Evolutionary conservation across 2,888 invertebrate genomes (phyloP), one percentile per base, ranked within the genome.

Genomic region (Phyllotreta striolata): DNA sequence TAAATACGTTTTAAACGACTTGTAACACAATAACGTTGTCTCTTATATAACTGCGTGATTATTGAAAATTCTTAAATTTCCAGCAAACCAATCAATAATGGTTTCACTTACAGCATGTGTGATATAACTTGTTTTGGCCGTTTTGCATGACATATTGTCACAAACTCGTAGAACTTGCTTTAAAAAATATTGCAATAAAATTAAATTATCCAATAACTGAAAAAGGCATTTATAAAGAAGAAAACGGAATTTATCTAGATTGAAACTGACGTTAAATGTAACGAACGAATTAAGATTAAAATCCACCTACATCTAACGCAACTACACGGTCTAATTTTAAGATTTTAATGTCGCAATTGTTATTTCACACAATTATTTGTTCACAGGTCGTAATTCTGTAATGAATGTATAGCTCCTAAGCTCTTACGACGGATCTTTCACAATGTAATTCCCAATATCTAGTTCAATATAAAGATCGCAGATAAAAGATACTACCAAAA

Each of bases 281-380:
- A 24, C 24, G 4, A 24, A 24, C 24, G 24, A 24, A 24, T 24
- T 24, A 24, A 24, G 24, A 24, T 24, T 24, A 24, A 24, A 24
- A 24, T 24, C 24, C 24, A 24, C 24, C 24, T 24, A 24, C 24
- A 24, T 24, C 24, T 24, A 24, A 24, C 24, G 24, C 24, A 37
- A 54, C 35, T 55, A 37, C 37, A 47, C 24, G 57, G 6, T 57
- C 47, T 57, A 47, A 39, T 57, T 57, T 46, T 47, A 38, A 39
- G 39, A 57, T 39, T 9, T 57, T 24, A 47, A 57, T 57, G 57
- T 47, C 10, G 57, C 47, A 57, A 57, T 47, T 57, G 14, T 57
- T 49, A 47, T 47, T 57, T 47, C 57, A 57, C 57, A 47, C 47
- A 47, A 57, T 56, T 56, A 46, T 57, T 12, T 57, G 46, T 56